Base-by-base conservation (phyloP, 2,113 vertebrate species). In the Crypturellus undulatus region DNA sequence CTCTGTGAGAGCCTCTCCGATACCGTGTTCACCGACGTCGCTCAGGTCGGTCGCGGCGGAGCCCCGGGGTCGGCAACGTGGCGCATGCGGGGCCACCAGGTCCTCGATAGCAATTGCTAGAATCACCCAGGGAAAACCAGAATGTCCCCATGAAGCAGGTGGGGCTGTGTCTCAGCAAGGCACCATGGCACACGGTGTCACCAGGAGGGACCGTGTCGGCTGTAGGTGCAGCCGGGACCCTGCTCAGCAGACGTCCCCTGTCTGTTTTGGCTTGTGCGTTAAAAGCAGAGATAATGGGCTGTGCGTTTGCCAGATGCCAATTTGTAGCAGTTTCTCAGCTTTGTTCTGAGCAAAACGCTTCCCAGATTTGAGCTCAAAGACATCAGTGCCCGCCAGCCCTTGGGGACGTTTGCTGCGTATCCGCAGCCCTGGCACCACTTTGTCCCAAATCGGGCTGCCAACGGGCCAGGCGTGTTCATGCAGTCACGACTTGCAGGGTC, bases 1-100 rank as follows among this genome's bases (percentile, higher is more conserved):
- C 96, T 99, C 96, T 99, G 99, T 0, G 98, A 99, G 94, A 97
- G 79, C 11, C 75, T 99, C 90, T 98, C 98, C 0, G 98, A 99
- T 85, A 97, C 98, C 1, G 94, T 98, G 85, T 98, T 99, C 79
- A 98, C 98, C 21, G 98, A 98, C 51, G 75, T 98, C 47, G 92
- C 88, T 51, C 99, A 99, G 99, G 99, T 99, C 54, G 89, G 98
- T 94, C 8, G 0, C 6, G 45, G 42, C 76, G 80, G 5, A 42
- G 49, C 40, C 56, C 1, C 0, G 9, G 51, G 40, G 3, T 43
- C 5, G 0, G 59, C 0, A 0, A 54, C 90, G 1, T 15, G 25
- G 79, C 32, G 0, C 10, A 16, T 47, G 34, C 68, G 20, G 59
- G 65, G 75, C 43, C 3, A 3, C 63, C n/a, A 58, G 21, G 10